Conservation (phyloP, 2,113 vertebrate genomes). For the Apteryx mantelli region DNA sequence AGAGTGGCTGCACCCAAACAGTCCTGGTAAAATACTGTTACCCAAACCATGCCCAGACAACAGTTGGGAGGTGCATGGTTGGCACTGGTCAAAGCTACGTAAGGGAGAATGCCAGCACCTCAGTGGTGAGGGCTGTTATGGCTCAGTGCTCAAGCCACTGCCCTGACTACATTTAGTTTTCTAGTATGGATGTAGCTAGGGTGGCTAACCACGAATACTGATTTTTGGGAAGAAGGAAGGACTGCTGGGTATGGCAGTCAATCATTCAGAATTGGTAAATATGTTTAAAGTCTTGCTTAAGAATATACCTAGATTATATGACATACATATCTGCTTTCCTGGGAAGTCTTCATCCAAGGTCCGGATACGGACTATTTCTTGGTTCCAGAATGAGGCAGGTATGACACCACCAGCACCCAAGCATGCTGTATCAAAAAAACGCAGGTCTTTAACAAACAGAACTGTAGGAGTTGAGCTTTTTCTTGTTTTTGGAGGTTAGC, state of each 20-base stretch:
- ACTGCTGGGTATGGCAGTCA: background rate
- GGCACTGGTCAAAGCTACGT: background rate
- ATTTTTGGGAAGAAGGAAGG: background rate
- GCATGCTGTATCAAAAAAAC: background rate
- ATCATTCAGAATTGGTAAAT: background rate
- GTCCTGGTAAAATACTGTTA: background rate
- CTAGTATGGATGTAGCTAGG: background rate
- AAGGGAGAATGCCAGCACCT: background rate
- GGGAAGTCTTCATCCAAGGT: background rate
- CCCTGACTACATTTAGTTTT: background rate
- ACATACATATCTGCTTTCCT: background rate
- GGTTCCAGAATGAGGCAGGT: background rate
- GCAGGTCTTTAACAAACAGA: background rate
- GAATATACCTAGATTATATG: background rate
- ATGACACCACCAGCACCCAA: background rate
- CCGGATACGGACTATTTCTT: background rate
- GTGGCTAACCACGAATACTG: background rate
- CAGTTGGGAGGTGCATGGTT: background rate
- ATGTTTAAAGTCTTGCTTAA: background rate
- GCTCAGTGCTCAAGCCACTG: background rate
- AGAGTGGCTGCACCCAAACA: background rate
- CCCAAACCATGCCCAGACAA: background rate
- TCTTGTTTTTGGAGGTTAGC: background rate
- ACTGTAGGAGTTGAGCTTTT: background rate
- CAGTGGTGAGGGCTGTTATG: background rate